phyloP scores from a whole-genome alignment of 2,888 invertebrate species.

The Salpingus planirostris region DNA sequence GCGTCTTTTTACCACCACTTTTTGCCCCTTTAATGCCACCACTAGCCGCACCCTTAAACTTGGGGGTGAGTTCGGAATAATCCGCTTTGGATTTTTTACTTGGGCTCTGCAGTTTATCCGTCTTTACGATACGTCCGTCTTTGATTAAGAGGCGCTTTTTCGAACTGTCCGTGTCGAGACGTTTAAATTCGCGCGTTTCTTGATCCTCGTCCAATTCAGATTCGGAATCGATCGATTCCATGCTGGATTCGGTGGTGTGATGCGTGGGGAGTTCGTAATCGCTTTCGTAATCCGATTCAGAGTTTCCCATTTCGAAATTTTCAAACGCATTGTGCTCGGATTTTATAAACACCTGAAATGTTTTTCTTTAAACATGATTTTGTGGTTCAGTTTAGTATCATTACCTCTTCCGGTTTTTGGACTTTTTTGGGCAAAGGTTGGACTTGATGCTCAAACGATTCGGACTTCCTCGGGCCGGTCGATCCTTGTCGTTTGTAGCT shows the following conservation, averaged over 20 bases:
- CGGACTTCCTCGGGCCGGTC: slow-evolving; percentile 19
- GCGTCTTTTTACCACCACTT: slow-evolving; percentile 22
- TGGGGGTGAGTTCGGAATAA: no score
- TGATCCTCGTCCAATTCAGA: slow-evolving; percentile 35
- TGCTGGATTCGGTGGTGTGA: slow-evolving; percentile 33
- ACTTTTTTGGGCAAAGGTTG: slow-evolving; percentile 16
- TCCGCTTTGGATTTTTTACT: no score
- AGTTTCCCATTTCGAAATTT: slow-evolving; percentile 32
- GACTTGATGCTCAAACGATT: slow-evolving; percentile 19
- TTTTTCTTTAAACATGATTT: not conserved
- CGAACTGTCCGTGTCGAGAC: slow-evolving; percentile 46
- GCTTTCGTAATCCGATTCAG: slow-evolving; percentile 38
- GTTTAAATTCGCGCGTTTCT: slow-evolving; percentile 43
- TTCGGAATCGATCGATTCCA: slow-evolving; percentile 33
- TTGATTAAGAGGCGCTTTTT: slow-evolving; percentile 65
- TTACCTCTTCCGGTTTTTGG: slow-evolving; percentile 26
- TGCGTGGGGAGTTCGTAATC: slow-evolving; percentile 34
- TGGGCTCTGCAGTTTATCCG: slow-evolving; percentile 55
- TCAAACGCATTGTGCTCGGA: slow-evolving; percentile 24
- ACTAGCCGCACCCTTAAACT: no score
- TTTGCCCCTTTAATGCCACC: slow-evolving; percentile 22
- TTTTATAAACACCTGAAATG: slow-evolving; percentile 16
- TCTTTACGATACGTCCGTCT: slow-evolving; percentile 58
- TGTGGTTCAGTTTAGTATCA: slow-evolving; percentile 9
- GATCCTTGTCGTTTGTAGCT: slow-evolving; percentile 42